Percentiles rank a stretch among this genome's conserved stretches.
Evolutionary conservation across 2,888 invertebrate genomes (phyloP).

Genomic region (Drosophila formosana): DNA sequence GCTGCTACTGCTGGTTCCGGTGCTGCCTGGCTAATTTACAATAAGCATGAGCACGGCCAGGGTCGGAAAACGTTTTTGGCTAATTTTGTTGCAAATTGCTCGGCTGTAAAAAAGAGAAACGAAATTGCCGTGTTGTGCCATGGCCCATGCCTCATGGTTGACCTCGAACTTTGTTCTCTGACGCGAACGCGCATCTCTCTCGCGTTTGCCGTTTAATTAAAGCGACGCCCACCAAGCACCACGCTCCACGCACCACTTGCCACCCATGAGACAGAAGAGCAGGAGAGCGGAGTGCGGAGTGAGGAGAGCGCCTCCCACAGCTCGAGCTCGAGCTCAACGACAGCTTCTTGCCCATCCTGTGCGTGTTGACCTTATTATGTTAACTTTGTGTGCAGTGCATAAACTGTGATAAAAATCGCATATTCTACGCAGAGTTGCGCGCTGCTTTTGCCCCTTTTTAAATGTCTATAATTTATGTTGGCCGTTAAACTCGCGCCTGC

Average conservation of each 20-base stretch:
- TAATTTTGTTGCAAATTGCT: constrained; percentile 78
- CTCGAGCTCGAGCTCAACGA: background rate
- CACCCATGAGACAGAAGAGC: background rate
- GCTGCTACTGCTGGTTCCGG: background rate
- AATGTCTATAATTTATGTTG: constrained; percentile 77
- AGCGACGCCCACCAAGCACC: constrained; percentile 36
- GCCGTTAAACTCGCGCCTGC: constrained; percentile 66
- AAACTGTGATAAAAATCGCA: constrained; percentile 79
- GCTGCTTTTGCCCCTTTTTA: constrained; percentile 54
- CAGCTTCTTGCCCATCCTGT: constrained; percentile 29
- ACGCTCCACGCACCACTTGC: constrained; percentile 4
- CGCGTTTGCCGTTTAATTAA: constrained; percentile 71
- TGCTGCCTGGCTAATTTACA: constrained; percentile 46
- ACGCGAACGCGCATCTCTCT: constrained; percentile 14
- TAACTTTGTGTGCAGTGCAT: constrained; percentile 76
- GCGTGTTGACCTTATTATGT: constrained; percentile 77
- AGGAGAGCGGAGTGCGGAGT: background rate
- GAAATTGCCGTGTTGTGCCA: constrained; percentile 49
- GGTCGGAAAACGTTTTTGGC: constrained; percentile 53
- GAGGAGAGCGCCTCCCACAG: background rate
- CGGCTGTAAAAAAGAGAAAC: constrained; percentile 58
- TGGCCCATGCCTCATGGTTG: constrained; percentile 33
- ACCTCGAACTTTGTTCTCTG: constrained; percentile 71
- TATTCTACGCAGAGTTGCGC: constrained; percentile 58
- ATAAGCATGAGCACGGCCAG: constrained; percentile 52